Conservation (phyloP, 1,140 invertebrate species). For the Macrotrachela quadricornifera region DNA sequence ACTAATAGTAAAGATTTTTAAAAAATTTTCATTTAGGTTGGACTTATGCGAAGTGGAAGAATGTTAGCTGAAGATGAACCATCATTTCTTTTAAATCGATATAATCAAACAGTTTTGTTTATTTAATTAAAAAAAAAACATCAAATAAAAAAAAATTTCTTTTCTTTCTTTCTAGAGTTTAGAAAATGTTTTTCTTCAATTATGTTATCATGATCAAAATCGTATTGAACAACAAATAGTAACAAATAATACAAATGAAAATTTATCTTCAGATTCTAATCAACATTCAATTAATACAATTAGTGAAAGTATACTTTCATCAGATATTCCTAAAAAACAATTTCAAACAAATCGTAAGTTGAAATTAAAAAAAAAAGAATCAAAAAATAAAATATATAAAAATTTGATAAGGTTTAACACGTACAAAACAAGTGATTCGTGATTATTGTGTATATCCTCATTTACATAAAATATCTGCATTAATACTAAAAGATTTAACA, state of each 20-base stretch:
- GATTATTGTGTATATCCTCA: slow-evolving; percentile 1
- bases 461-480: slow-evolving; percentile 32
- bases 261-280: background rate
- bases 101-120: slow-evolving; percentile 31
- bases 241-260: background rate
- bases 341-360: too few species aligned
- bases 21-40: slow-evolving; percentile 32
- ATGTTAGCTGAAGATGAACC: slow-evolving; percentile 76
- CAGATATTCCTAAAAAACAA: too few species aligned
- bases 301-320: too few species aligned
- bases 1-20: too few species aligned
- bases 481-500: slow-evolving; percentile 74
- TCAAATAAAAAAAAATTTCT: background rate
- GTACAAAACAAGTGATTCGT: too few species aligned
- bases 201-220: slow-evolving; percentile 37
- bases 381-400: too few species aligned
- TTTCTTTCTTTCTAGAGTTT: slow-evolving; percentile 39
- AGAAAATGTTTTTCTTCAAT: slow-evolving; percentile 77
- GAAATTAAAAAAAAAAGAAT: too few species aligned
- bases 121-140: too few species aligned
- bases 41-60: slow-evolving; percentile 71
- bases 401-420: too few species aligned
- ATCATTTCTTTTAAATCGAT: slow-evolving; percentile 52
- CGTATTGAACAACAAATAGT: background rate
- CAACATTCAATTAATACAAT: background rate